Base-by-base conservation (phyloP, 1,140 invertebrate species). In the Vanessa atalanta region DNA sequence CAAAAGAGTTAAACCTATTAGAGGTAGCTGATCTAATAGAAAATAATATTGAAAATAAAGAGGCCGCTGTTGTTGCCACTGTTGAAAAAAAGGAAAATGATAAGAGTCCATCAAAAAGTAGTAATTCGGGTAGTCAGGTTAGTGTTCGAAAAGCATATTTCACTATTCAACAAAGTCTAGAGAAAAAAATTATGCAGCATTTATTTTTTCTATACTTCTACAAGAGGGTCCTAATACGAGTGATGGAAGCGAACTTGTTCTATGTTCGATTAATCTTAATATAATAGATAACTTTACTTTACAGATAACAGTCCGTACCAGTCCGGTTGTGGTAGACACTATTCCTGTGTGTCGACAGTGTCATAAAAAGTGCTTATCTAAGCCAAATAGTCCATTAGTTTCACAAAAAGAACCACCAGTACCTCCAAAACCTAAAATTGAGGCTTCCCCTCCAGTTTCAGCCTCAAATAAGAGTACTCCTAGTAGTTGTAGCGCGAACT, bases 81-180 rank as follows among this genome's bases (percentile, higher is more conserved):
- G 73, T 72, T 16, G 89, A 93, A 65, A 93, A 91, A 83, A 94
- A 86, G 65, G 95, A 95, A 79, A 93, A 93, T 31, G 95, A 95
- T 66, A 88, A 86, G 57, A 95, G 94, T 92, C 95, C 94, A 74
- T 96, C 95, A 74, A 95, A 94, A 85, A 96, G 95, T 86, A 96
- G 95, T 76, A 95, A 95, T 69, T 95, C 95, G 50, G 95, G 95
- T 79, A 96, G 95, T 83, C 95, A 96, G 93, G 95, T 96, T 92
- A 77, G 53, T 11, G 20, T 57, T 53, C n/a, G 5, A 57, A 16
- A 55, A 7, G 8, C 9, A 23, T 14, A 57, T 57, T 57, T 43
- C 37, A 43, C 37, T 9, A 9, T 11, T 43, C 37, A 11, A 43
- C 37, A 43, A 43, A 43, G 3, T 43, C 37, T 43, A 43, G 37